Evolutionary conservation across 2,113 vertebrate genomes (phyloP), one percentile per base, ranked within the genome.

Genomic region (Cettia cetti): DNA sequence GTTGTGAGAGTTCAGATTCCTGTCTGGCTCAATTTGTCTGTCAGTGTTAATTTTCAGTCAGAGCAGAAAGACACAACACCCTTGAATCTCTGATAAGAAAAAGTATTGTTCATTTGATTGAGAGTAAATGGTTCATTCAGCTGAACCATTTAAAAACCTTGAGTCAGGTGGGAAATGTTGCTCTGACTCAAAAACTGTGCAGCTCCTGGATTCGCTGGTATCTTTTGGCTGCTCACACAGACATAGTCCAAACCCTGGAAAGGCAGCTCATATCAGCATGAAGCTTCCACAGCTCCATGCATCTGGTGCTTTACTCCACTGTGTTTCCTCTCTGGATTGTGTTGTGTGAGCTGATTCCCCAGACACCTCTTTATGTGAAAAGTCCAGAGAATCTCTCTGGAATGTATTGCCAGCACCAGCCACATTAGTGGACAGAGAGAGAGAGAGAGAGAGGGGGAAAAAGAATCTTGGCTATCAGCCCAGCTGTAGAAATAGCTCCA

Each of bases 201-300:
- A 70, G 0, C 45, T 76, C 63, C 37, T 85, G 59, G 35, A 72
- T 70, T 80, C 63, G 13, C 60, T 33, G 66, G 8, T 31, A n/a
- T 19, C 7, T 7, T 8, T 20, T 7, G 20, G 13, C 37, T 85
- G 28, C 83, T 82, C 30, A n/a, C 28, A 35, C 14, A 66, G n/a
- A 28, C 18, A 5, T 3, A 64, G 30, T 54, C n/a, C 59, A 69
- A 74, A 65, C 42, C 21, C 42, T 70, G 83, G 28, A 90, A 84
- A 77, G 11, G 31, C 59, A 76, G 60, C 40, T 69, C 5, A 9
- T 61, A 21, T 50, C n/a, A 61, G 6, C 0, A 0, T 35, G 61
- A 72, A 61, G 4, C 50, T 89, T 27, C 37, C 47, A 35, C 22
- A 40, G 52, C 52, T 92, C 49, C n/a, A 33, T 45, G 65, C 59